Conservation (phyloP, 2,888 invertebrate genomes). For the Spodoptera exigua region DNA sequence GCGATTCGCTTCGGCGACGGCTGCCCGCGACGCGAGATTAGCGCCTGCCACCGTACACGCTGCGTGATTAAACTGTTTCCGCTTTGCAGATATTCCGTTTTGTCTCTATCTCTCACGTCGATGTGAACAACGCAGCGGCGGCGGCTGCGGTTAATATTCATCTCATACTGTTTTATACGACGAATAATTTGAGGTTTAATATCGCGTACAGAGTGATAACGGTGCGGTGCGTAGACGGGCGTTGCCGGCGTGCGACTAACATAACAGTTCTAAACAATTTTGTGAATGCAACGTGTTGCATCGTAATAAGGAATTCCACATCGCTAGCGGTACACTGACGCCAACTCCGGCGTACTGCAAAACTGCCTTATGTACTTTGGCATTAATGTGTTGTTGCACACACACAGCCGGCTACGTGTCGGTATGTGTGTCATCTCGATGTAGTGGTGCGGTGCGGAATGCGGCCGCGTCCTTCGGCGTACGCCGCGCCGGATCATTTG, state of each 20-base stretch:
- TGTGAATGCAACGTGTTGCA: conserved; percentile 75
- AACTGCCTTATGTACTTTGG: conserved; percentile 77
- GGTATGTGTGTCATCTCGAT: conserved; percentile 84
- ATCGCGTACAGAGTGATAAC: conserved; percentile 57
- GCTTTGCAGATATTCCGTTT: conserved; percentile 71
- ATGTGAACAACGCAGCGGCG: conserved; percentile 38
- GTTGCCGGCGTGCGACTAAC: conserved; percentile 52
- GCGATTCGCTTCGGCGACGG: conserved; percentile 82
- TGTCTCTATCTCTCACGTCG: conserved; percentile 57
- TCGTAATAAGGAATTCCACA: conserved; percentile 79
- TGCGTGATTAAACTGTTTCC: conserved; percentile 84
- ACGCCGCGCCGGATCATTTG: conserved; percentile 85
- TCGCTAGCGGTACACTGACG: conserved; percentile 72
- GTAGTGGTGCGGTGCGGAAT: conserved; percentile 83
- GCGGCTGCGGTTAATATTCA: conserved; percentile 32
- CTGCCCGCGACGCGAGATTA: conserved; percentile 82
- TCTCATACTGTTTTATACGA: conserved; percentile 35
- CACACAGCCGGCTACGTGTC: conserved; percentile 71
- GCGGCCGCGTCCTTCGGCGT: conserved; percentile 88
- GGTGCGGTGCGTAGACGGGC: conserved; percentile 60
- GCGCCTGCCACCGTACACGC: conserved; percentile 74
- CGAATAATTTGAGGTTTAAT: conserved; percentile 38
- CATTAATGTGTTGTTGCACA: conserved; percentile 72
- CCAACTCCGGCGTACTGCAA: conserved; percentile 70
- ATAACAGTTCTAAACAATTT: conserved; percentile 68